Conservation (phyloP, 2,113 vertebrate species). For the Barnardius zonarius region DNA sequence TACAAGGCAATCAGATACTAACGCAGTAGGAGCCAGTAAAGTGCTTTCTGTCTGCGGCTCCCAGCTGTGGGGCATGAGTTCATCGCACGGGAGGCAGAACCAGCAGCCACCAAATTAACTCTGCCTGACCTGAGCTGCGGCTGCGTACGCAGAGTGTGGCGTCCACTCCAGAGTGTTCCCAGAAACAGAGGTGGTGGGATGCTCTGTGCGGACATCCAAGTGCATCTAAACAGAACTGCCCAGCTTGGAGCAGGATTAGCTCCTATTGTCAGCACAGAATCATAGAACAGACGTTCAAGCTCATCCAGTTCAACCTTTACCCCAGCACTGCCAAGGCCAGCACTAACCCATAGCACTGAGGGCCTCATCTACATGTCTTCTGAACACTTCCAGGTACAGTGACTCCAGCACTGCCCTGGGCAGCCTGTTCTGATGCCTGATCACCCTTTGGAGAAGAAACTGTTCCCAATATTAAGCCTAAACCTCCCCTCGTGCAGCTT, state of each 20-base stretch:
- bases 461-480: neutral
- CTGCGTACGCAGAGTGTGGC: rapidly evolving
- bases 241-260: neutral
- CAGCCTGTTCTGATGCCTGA: neutral
- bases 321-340: neutral
- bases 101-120: neutral
- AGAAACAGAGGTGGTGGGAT: neutral
- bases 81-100: neutral
- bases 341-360: neutral
- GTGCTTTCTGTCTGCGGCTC: neutral
- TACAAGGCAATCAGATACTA: neutral
- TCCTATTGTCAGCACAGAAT: neutral
- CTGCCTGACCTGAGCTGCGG: neutral
- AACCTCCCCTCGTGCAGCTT: neutral
- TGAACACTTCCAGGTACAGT: neutral
- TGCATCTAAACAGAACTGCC: neutral
- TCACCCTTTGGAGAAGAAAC: neutral
- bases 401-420: neutral
- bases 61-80: neutral
- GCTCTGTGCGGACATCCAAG: neutral
- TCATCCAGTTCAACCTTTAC: neutral
- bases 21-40: neutral
- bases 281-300: neutral
- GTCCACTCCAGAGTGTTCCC: neutral
- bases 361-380: neutral